phyloP scores from a whole-genome alignment of 1,140 invertebrate genomes.

The Ladona fulva region DNA sequence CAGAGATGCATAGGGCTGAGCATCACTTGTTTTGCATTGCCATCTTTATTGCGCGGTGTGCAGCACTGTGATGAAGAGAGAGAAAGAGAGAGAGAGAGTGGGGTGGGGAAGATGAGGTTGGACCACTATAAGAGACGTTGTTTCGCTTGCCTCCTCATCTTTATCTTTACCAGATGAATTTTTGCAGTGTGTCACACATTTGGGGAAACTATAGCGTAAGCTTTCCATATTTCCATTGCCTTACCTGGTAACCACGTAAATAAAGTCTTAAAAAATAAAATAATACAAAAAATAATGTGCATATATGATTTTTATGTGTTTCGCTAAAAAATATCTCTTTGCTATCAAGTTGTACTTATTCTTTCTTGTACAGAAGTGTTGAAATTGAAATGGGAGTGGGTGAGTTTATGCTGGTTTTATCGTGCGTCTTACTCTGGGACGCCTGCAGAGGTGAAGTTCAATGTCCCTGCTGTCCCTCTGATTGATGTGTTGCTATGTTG shows the following conservation, averaged over 20 bases:
- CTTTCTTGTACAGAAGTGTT: slow-evolving; percentile 9
- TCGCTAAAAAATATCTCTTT: slow-evolving; percentile 6
- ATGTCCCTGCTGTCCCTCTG: not conserved
- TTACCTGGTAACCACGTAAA: slow-evolving; percentile 5
- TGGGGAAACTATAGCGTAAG: not conserved
- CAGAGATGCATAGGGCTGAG: no score
- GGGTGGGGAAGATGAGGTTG: not conserved
- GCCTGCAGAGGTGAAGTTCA: not conserved
- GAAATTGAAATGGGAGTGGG: not conserved
- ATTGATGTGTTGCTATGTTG: not conserved
- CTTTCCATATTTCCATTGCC: slow-evolving; percentile 9
- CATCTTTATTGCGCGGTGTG: no score
- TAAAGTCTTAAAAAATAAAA: slow-evolving; percentile 8
- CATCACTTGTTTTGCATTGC: no score
- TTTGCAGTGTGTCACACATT: not conserved
- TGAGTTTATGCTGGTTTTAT: not conserved
- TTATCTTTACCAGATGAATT: not conserved
- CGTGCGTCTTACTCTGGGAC: not conserved
- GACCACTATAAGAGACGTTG: not conserved
- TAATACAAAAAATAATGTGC: slow-evolving; percentile 3
- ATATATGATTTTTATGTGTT: slow-evolving; percentile 11
- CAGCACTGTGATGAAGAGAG: not conserved
- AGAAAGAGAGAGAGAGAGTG: not conserved
- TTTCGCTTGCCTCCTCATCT: not conserved
- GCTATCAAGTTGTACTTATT: not conserved